Conservation (phyloP, 2,113 vertebrate species). For the Prionailurus viverrinus region DNA sequence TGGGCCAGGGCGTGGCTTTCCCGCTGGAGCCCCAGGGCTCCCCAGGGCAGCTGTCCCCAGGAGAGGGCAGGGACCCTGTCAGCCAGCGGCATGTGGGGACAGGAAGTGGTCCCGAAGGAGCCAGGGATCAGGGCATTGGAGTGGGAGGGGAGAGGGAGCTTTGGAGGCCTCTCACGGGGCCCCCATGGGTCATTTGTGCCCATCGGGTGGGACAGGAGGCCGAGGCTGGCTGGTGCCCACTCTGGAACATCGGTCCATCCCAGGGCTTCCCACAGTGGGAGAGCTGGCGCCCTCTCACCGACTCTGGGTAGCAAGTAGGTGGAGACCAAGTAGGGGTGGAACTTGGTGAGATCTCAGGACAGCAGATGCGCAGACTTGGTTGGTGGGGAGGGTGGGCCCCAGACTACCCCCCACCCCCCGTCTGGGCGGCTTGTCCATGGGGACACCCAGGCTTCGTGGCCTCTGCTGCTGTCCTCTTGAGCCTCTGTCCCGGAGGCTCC, state of each 20-base stretch:
- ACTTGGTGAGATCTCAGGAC: accelerated
- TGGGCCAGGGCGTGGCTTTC: no score
- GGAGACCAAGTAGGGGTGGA: neutral
- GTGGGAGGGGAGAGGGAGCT: accelerated
- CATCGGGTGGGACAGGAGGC: neutral
- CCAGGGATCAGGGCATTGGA: neutral
- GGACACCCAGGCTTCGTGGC: neutral
- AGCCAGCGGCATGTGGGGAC: neutral
- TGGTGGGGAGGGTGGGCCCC: accelerated
- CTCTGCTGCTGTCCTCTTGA: neutral
- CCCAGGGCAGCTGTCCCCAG: neutral
- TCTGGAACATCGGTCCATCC: accelerated
- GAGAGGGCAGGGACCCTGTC: no score
- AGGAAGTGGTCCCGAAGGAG: neutral
- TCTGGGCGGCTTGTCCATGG: accelerated
- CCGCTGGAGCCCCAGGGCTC: no score
- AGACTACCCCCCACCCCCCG: no score
- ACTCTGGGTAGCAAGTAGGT: neutral
- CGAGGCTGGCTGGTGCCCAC: neutral
- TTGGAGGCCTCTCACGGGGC: accelerated
- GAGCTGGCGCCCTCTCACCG: neutral
- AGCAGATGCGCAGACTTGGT: neutral
- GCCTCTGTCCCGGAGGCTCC: neutral
- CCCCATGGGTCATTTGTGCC: neutral
- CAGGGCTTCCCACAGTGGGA: accelerated